phyloP scores from a whole-genome alignment of 2,113 vertebrate species.

The Ursus arctos region DNA sequence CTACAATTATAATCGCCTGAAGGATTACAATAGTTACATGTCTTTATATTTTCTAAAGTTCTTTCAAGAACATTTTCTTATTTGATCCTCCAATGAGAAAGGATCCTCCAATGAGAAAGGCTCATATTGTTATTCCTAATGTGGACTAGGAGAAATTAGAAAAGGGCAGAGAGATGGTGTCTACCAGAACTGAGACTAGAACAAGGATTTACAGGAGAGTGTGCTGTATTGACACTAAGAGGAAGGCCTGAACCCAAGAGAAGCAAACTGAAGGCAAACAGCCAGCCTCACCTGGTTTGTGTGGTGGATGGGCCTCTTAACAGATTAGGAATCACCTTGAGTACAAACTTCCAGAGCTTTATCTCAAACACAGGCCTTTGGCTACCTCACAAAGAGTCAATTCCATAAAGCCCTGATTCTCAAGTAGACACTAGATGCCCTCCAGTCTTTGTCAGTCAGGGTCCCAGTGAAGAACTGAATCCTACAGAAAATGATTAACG shows the following conservation, averaged over 20 bases:
- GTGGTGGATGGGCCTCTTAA: background rate
- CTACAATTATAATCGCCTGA: background rate
- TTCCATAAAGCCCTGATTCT: conserved; percentile 26
- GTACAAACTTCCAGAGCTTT: background rate
- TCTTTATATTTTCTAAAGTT: background rate
- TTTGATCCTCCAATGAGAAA: background rate
- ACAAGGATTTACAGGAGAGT: background rate
- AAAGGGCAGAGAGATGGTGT: background rate
- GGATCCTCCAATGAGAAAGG: background rate
- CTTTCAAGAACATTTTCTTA: conserved; percentile 46
- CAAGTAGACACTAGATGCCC: background rate
- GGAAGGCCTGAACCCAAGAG: background rate
- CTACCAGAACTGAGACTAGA: background rate
- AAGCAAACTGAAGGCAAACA: background rate
- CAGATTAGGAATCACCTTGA: background rate
- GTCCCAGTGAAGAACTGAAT: background rate
- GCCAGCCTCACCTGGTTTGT: background rate
- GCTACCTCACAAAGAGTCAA: background rate
- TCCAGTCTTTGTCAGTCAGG: background rate
- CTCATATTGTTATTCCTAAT: background rate
- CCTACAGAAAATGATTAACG: background rate
- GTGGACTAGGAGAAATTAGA: background rate
- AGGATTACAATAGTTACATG: background rate
- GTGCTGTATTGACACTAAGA: background rate
- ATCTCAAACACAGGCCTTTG: background rate